phyloP scores from a whole-genome alignment of 2,888 invertebrate genomes.

The Orchesella flavescens region DNA sequence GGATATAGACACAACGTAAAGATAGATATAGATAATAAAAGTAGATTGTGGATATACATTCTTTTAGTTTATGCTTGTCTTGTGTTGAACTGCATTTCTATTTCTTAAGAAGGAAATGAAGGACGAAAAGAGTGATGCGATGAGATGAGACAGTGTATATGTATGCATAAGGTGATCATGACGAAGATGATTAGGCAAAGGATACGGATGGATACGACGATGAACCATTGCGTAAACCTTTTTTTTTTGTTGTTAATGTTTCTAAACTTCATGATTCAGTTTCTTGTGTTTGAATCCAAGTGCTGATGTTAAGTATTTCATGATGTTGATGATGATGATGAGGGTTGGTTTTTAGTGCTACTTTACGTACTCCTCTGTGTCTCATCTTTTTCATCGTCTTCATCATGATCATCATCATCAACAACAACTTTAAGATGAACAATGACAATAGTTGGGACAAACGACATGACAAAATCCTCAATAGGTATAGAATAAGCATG shows the following conservation, averaged over 20 bases:
- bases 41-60: background rate
- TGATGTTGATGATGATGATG: conserved; percentile 24
- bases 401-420: background rate
- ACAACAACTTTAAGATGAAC: background rate
- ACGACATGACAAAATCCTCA: conserved; percentile 26
- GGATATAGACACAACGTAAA: background rate
- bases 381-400: background rate
- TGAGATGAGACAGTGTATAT: background rate
- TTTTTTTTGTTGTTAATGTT: conserved; percentile 24
- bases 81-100: conserved; percentile 5
- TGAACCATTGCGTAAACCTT: conserved; percentile 46
- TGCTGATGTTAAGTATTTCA: conserved; percentile 45
- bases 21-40: background rate
- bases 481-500: background rate
- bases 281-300: conserved; percentile 34
- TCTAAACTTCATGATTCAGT: conserved; percentile 59
- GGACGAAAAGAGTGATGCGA: conserved; percentile 18
- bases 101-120: conserved; percentile 41
- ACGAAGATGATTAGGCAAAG: conserved; percentile 52
- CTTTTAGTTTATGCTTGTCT: background rate
- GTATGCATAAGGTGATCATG: conserved; percentile 11
- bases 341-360: background rate
- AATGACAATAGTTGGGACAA: conserved; percentile 43
- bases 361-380: background rate
- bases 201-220: conserved; percentile 48